Percentiles rank a stretch among this genome's conserved stretches.
These are phyloP conservation scores for Salpingus planirostris DNA, from an alignment of 2,888 invertebrate species.

Conservation along the genomic window DNA sequence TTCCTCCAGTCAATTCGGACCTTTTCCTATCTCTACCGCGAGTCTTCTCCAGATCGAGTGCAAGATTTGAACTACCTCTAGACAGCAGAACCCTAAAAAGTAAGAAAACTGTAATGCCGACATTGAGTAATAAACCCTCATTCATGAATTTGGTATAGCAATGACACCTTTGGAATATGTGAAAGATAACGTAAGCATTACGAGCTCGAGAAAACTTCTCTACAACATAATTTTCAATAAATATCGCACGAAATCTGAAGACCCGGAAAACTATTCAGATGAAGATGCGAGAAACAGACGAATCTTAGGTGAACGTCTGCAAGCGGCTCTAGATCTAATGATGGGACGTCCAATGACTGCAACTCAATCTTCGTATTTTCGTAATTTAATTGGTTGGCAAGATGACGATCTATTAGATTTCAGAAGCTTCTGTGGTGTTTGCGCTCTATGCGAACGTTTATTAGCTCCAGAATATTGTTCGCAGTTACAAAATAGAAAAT, in stretches of 20 bases:
- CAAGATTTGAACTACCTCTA: conserved; percentile 67
- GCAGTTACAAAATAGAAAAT: conserved; percentile 46
- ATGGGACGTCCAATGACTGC: conserved; percentile 54
- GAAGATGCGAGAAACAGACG: conserved; percentile 9
- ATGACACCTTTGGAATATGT: conserved; percentile 65
- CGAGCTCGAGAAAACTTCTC: conserved; percentile 49
- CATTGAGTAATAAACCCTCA: too few relatives aligned
- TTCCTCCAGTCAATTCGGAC: conserved; percentile 46
- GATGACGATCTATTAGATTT: conserved; percentile 52
- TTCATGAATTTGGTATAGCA: too few relatives aligned
- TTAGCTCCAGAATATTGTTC: conserved; percentile 45
- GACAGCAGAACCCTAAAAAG: conserved; percentile 49
- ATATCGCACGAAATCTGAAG: conserved; percentile 33
- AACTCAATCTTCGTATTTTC: conserved; percentile 45
- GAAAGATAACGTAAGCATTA: conserved; percentile 55
- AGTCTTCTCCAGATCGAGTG: conserved; percentile 64
- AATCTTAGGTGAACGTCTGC: conserved; percentile 31
- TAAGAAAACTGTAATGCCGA: too few relatives aligned
- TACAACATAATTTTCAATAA: conserved; percentile 50
- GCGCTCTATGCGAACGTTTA: conserved; percentile 66
- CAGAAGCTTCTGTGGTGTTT: conserved; percentile 70
- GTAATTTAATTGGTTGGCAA: conserved; percentile 46
- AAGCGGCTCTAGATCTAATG: conserved; percentile 50
- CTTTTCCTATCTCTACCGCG: conserved; percentile 61
- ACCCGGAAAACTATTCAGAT: conserved; percentile 28